A percentile compares a stretch with the other conserved stretches of the same genome.
Conservation (phyloP, 2,888 invertebrate species). For the Melanotus villosus region DNA sequence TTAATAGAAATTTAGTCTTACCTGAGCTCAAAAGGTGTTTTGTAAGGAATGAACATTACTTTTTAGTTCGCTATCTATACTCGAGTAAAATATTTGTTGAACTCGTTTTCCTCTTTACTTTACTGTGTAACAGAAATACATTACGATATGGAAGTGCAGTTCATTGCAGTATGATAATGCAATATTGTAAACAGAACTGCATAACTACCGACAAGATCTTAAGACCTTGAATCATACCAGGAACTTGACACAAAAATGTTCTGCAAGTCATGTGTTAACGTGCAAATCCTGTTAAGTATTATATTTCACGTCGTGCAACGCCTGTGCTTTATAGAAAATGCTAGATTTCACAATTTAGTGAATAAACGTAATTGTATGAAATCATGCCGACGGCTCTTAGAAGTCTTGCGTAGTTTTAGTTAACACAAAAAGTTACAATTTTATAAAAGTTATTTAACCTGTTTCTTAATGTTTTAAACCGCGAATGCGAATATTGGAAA, state of each 20-base stretch:
- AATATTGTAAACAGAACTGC: neutral
- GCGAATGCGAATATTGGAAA: too few relatives aligned
- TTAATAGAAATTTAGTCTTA: too few relatives aligned
- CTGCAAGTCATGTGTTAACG: slow-evolving; percentile 19
- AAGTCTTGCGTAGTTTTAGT: slow-evolving; percentile 11
- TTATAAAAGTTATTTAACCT: neutral
- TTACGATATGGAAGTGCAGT: too few relatives aligned
- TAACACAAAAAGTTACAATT: slow-evolving; percentile 13
- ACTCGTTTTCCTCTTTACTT: too few relatives aligned
- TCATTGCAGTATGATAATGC: neutral
- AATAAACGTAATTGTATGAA: slow-evolving; percentile 28
- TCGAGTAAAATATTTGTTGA: too few relatives aligned
- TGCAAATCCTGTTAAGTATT: slow-evolving; percentile 33
- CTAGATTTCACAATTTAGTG: slow-evolving; percentile 32
- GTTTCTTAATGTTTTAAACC: too few relatives aligned
- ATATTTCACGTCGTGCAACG: slow-evolving; percentile 31
- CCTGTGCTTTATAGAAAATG: slow-evolving; percentile 27
- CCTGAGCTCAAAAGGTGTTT: too few relatives aligned
- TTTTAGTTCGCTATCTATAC: too few relatives aligned
- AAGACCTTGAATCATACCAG: neutral
- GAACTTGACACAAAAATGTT: neutral
- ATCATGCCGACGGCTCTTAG: slow-evolving; percentile 32
- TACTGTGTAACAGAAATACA: too few relatives aligned
- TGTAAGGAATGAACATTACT: too few relatives aligned
- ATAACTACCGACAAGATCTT: neutral